Base-by-base conservation (phyloP, 2,888 invertebrate species). In the Acanthacorydalis orientalis region DNA sequence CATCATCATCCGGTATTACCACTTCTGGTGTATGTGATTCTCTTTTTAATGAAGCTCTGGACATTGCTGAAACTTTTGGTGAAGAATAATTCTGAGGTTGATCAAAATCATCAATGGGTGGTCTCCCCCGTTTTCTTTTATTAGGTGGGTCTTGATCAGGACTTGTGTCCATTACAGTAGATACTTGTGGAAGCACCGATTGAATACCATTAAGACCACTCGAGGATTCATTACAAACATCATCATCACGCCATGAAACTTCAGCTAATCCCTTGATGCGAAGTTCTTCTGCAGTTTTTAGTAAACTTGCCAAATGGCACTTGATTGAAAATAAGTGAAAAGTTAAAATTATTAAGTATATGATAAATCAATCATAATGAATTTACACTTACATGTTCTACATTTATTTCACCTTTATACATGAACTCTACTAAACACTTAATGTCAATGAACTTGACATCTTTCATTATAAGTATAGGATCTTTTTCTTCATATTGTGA, bases 351-450 rank as follows among this genome's bases (percentile, higher is more conserved):
- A 37, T 12, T 37, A 37, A 12, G 37, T 7, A 37, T 6, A 37
- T 8, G 10, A 8, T 14, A 37, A 38, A 38, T 11, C 10, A 9
- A 38, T 38, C 23, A 6, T 23, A 23, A 6, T 23, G n/a, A 37
- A 37, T 16, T 16, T 31, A 42, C 14, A 78, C 84, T 81, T 65
- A 90, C 90, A 70, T 90, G 89, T 60, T 89, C 88, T 49, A 92
- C 90, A 68, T 89, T 90, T 65, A 92, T 91, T 71, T 92, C 92
- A 53, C 92, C 92, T 60, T 88, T 88, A 67, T 92, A 92, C 91
- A 92, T 92, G 64, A 91, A 92, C 65, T 90, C 88, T 48, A 92
- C 84, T 54, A 92, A 74, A 51, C 89, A 88, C 65, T 83, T 83
- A 57, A 92, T 79, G 68, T 92, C 91, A 54, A 85, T 80, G 60